Conservation (phyloP, 2,888 invertebrate species). For the Tineola bisselliella region DNA sequence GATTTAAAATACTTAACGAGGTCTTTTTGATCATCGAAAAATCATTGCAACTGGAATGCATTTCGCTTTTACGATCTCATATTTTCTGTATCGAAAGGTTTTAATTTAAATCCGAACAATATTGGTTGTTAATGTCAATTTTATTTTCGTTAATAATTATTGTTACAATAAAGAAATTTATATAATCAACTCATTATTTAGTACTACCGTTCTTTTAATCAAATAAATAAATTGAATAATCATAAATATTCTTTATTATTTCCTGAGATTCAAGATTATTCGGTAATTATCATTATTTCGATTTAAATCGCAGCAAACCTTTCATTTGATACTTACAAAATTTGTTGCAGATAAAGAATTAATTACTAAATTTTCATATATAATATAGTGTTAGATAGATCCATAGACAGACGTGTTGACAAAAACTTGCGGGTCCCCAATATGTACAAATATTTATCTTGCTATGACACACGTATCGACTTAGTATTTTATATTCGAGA, state of each 20-base stretch:
- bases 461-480: too few species aligned
- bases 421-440: too few species aligned
- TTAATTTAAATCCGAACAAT: constrained; percentile 2
- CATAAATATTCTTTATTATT: not conserved
- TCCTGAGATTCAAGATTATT: too few species aligned
- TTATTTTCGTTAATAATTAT: not conserved
- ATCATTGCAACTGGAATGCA: not conserved
- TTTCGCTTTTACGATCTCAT: constrained; percentile 1
- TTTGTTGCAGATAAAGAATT: too few species aligned
- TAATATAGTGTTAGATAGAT: too few species aligned
- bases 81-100: not conserved
- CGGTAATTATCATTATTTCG: not conserved
- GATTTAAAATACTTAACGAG: not conserved
- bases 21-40: not conserved
- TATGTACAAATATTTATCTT: too few species aligned
- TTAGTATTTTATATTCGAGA: too few species aligned
- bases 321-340: too few species aligned
- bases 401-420: too few species aligned
- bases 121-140: not conserved
- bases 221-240: not conserved
- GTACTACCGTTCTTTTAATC: not conserved
- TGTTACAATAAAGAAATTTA: not conserved
- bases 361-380: too few species aligned
- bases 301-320: not conserved
- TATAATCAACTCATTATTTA: not conserved